Base-by-base conservation (phyloP, 2,113 vertebrate genomes). In the Triplophysa tibetana region DNA sequence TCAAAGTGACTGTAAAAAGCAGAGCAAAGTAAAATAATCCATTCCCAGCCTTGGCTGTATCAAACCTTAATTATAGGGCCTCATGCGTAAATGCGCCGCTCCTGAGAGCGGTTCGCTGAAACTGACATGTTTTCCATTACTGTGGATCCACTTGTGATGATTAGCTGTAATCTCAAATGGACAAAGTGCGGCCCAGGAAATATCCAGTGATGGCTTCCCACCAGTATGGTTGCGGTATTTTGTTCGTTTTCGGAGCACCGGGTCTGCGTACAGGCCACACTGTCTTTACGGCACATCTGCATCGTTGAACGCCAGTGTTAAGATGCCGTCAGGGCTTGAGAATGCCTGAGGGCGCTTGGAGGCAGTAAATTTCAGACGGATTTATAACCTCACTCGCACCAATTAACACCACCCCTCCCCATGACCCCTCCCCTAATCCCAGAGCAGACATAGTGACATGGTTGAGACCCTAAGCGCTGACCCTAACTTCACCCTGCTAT, bases 381-480 rank as follows among this genome's bases (percentile, higher is more conserved):
- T 95, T 92, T 95, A 95, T 92, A 86, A 89, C 90, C 88, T 84
- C 21, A 74, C 89, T 92, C 93, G 90, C 86, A 87, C 88, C 91
- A 90, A 92, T 94, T 93, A 92, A 94, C 92, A 93, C 43, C 89
- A 81, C 43, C 24, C 74, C 74, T 76, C 45, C 74, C 61, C 74
- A 50, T 13, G 11, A 7, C 61, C 26, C 61, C 61, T 63, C 61
- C 61, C 92, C 93, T 87, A 92, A 93, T 92, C 92, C 90, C 87
- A 89, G 83, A 89, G 88, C 87, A 83, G 86, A 82, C 82, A 85
- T 84, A 83, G 81, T 86, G 87, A 89, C 89, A 90, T 92, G 89
- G 89, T 79, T 38, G 83, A 83, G 89, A 91, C 84, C 85, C 88
- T 89, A 86, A 89, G 88, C 81, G 70, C 75, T 89, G 92, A 93